Base-by-base conservation (phyloP, 1,140 invertebrate species). In the Bursaphelenchus mucronatus region DNA sequence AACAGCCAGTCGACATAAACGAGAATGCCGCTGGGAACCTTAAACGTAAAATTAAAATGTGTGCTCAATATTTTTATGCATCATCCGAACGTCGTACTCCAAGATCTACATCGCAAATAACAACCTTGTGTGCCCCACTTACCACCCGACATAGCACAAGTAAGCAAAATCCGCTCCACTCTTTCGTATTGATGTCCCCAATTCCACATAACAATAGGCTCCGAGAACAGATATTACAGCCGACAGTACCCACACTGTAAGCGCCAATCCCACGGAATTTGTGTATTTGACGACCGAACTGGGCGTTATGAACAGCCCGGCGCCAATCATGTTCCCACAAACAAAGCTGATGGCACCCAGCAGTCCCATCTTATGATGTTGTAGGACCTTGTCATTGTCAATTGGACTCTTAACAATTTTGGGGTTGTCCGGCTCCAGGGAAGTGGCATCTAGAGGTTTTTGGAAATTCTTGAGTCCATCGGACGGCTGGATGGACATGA, bases 191-290 rank as follows among this genome's bases (percentile, higher is more conserved):
- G 41, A 62, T 1, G 74, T 76, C 49, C 74, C 74, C 39, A 75
- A 61, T 52, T 75, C 73, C 10, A 75, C 54, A 78, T 91, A 92
- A 77, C 89, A 91, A 0, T 50, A 78, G 19, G 74, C 75, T 13
- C 74, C 74, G 10, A 75, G n/a, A 64, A 63, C 58, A 19, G 74
- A 70, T 9, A 75, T 68, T 17, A 57, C 47, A n/a, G 74, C 73
- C 11, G 74, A 74, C 4, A 75, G 15, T 21, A 40, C 17, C 73
- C 73, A 75, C 51, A 75, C 61, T 30, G 62, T 63, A 13, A 75
- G 61, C 10, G 72, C 73, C 30, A 77, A 54, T 11, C 73, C 73
- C 49, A 64, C 62, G 10, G 65, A 67, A 10, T 68, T 43, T 15
- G 65, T 67, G 13, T 67, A 61, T 45, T 61, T 21, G 3, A 67